Conservation (phyloP, 1,140 invertebrate genomes). For the Macrocentrus cingulum region DNA sequence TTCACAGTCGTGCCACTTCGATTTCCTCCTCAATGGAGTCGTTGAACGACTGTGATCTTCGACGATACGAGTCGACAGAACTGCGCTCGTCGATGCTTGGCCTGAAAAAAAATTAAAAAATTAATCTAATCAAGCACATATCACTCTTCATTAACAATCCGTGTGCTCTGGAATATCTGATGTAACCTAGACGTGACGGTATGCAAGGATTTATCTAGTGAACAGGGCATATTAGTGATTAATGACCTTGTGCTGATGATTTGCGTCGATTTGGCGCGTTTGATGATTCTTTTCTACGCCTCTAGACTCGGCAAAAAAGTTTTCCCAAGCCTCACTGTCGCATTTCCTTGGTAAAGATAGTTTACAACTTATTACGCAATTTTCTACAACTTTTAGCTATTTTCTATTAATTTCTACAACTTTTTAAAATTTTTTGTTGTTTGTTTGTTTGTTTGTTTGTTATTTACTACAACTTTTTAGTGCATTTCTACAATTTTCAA, state of each 20-base stretch:
- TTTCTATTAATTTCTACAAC: too few relatives aligned
- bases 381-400: too few relatives aligned
- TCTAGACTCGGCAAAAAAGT: neutral
- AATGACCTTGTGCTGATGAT: neutral
- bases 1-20: slow-evolving; percentile 22
- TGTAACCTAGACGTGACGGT: slow-evolving; percentile 13
- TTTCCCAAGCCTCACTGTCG: neutral
- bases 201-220: slow-evolving; percentile 20
- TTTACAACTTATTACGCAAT: neutral
- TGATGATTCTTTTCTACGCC: neutral
- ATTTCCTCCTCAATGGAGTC: slow-evolving; percentile 29
- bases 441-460: too few relatives aligned
- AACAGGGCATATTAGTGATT: neutral
- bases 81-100: neutral
- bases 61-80: neutral
- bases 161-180: neutral
- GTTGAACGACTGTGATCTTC: slow-evolving; percentile 27
- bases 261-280: neutral
- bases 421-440: too few relatives aligned
- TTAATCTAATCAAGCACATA: too few relatives aligned
- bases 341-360: neutral
- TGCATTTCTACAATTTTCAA: too few relatives aligned
- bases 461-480: too few relatives aligned
- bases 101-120: slow-evolving; percentile 7
- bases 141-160: neutral